phyloP scores from a whole-genome alignment of 2,797 vertebrate genomes.

The Eulemur albifrons region DNA sequence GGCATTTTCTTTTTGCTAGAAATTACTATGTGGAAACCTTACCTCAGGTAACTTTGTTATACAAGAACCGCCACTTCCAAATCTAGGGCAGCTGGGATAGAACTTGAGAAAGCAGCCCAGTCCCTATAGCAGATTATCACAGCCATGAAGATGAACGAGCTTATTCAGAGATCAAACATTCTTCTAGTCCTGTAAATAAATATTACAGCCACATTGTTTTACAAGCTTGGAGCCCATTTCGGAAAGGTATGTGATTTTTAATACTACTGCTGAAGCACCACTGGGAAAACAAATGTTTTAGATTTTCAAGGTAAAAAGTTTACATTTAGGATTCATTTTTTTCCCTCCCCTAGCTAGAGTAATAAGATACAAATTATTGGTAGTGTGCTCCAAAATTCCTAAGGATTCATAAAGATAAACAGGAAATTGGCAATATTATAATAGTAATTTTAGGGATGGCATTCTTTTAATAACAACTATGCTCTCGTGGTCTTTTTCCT shows the following conservation, averaged over 20 bases:
- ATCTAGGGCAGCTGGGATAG: neutral
- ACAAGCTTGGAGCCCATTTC: neutral
- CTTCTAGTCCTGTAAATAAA: neutral
- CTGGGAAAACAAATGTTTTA: neutral
- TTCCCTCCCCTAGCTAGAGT: neutral
- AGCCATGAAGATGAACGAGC: neutral
- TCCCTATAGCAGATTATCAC: neutral
- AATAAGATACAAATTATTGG: neutral
- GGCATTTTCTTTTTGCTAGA: neutral
- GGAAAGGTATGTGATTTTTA: neutral
- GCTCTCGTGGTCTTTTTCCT: neutral
- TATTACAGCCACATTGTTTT: neutral
- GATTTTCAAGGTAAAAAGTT: neutral
- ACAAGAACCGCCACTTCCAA: neutral
- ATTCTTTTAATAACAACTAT: constrained; percentile 2
- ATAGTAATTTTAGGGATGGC: neutral
- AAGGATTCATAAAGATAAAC: constrained; percentile 8
- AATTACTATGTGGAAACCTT: neutral
- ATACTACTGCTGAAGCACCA: neutral
- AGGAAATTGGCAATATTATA: neutral
- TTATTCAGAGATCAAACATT: neutral
- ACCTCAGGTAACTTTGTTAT: neutral
- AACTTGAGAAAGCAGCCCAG: neutral
- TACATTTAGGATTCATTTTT: neutral
- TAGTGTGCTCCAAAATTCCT: neutral